These are phyloP conservation scores for Bostrychus sinensis DNA, from an alignment of 2,113 vertebrate genomes.

Conservation along the genomic window DNA sequence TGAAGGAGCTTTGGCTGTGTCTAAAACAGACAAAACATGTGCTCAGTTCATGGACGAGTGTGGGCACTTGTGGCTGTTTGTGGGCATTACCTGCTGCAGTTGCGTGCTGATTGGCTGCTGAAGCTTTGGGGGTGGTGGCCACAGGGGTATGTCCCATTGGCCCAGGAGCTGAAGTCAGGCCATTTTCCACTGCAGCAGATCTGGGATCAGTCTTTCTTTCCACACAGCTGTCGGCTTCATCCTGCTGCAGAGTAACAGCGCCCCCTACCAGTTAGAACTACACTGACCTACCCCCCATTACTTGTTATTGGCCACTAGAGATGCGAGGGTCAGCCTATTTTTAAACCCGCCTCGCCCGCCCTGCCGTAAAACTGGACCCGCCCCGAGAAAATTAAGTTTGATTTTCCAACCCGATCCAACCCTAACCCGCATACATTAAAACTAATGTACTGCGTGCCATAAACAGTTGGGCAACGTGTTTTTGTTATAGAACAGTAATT, in stretches of 20 bases:
- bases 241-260: conserved; percentile 61
- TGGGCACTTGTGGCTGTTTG: not conserved
- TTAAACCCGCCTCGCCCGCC: not conserved
- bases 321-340: too few relatives aligned
- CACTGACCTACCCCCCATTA: not conserved
- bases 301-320: too few relatives aligned
- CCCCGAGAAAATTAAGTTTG: not conserved
- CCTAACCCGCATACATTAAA: not conserved
- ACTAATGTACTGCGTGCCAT: too few relatives aligned
- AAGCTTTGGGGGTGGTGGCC: conserved; percentile 62
- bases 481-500: too few relatives aligned
- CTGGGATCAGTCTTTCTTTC: conserved; percentile 88
- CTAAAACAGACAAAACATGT: conserved; percentile 68
- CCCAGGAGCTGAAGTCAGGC: conserved; percentile 85
- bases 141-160: conserved; percentile 76
- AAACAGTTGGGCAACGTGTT: too few relatives aligned
- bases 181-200: conserved; percentile 90
- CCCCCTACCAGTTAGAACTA: not conserved
- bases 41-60: not conserved
- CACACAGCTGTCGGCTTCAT: conserved; percentile 81
- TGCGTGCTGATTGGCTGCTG: conserved; percentile 61
- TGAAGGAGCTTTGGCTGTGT: conserved; percentile 88
- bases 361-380: too few relatives aligned
- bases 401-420: not conserved
- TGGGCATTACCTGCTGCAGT: conserved; percentile 45